These are phyloP conservation scores for Lithophane ornitopus DNA, from an alignment of 2,888 invertebrate genomes.

Conservation along the genomic window DNA sequence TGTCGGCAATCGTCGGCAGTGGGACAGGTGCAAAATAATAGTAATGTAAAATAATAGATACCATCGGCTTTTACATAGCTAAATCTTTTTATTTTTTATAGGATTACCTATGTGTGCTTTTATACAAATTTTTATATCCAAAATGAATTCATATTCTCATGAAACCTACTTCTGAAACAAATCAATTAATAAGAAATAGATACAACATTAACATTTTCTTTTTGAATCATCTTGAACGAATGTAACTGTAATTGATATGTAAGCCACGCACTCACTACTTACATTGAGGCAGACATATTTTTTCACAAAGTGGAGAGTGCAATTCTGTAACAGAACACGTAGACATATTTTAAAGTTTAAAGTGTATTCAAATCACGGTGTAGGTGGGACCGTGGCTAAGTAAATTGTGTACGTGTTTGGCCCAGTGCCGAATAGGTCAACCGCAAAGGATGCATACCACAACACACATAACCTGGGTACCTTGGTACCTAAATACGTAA, in stretches of 20 bases:
- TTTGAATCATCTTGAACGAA: background rate
- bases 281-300: slow-evolving; percentile 37
- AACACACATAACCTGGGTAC: slow-evolving; percentile 66
- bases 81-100: too few species aligned
- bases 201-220: slow-evolving; percentile 8
- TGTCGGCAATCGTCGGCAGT: too few species aligned
- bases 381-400: slow-evolving; percentile 82
- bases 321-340: slow-evolving; percentile 60
- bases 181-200: background rate
- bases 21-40: too few species aligned
- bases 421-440: slow-evolving; percentile 86
- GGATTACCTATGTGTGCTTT: too few species aligned
- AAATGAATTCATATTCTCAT: background rate
- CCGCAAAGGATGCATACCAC: slow-evolving; percentile 77
- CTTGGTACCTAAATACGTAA: slow-evolving; percentile 62
- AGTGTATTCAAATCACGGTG: slow-evolving; percentile 86
- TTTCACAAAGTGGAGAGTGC: slow-evolving; percentile 53
- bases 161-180: background rate
- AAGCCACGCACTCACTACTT: slow-evolving; percentile 10
- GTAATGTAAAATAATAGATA: too few species aligned
- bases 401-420: slow-evolving; percentile 90
- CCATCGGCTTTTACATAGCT: too few species aligned
- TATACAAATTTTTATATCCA: background rate
- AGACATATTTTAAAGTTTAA: slow-evolving; percentile 75
- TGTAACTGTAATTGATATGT: slow-evolving; percentile 4